Evolutionary conservation across 2,113 vertebrate species (phyloP).

Genomic region (Pleuronectes platessa): DNA sequence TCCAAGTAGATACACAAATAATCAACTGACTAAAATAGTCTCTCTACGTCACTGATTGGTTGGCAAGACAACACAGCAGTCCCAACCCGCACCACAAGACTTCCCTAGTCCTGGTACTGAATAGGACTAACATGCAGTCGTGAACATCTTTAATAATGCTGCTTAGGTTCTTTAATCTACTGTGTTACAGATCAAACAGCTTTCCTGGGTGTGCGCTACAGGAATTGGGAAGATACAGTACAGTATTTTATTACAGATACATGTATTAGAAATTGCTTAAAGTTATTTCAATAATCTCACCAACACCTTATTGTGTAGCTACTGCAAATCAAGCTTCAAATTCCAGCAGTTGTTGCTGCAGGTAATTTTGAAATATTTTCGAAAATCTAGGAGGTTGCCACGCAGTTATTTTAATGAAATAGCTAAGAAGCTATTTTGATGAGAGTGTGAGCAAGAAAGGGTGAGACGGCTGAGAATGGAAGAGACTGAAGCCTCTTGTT

Average conservation of each 20-base stretch:
- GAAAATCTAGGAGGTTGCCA: background rate
- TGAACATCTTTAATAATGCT: too few species aligned
- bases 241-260: too few species aligned
- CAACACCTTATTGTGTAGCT: background rate
- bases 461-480: background rate
- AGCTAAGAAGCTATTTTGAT: background rate
- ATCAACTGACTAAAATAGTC: background rate
- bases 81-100: background rate
- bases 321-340: background rate
- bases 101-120: too few species aligned
- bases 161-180: too few species aligned
- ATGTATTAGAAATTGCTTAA: too few species aligned
- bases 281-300: too few species aligned
- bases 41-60: background rate
- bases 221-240: too few species aligned
- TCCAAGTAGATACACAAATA: too few species aligned
- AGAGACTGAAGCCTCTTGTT: background rate
- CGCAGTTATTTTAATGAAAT: background rate
- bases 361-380: background rate
- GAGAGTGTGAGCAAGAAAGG: background rate
- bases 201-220: too few species aligned
- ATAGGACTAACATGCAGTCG: too few species aligned
- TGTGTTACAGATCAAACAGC: too few species aligned
- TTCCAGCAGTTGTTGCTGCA: too few species aligned
- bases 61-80: background rate